Conservation (phyloP, 2,797 vertebrate genomes). For the Cuculus canorus region DNA sequence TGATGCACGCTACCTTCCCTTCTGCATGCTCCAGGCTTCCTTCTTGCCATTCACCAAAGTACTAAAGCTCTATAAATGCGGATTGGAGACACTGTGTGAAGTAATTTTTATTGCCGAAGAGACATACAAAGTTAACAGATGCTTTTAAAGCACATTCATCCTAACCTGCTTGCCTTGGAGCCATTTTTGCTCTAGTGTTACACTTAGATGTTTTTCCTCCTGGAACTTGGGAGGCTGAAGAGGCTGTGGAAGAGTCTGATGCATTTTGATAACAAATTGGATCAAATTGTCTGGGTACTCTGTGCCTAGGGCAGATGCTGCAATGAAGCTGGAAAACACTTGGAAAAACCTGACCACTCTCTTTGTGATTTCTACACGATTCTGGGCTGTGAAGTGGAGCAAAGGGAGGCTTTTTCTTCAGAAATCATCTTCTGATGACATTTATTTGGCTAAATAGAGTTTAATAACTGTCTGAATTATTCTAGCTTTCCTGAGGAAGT, state of each 20-base stretch:
- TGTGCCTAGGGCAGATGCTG: slow-evolving; percentile 39
- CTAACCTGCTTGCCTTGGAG: slow-evolving; percentile 37
- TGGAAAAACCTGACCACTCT: background rate
- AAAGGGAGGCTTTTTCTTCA: background rate
- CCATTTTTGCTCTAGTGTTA: slow-evolving; percentile 20
- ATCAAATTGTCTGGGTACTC: slow-evolving; percentile 50
- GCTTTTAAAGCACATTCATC: slow-evolving; percentile 51
- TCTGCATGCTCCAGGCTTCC: slow-evolving; percentile 3
- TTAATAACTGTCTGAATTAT: background rate
- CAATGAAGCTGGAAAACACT: slow-evolving; percentile 13
- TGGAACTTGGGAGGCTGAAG: slow-evolving; percentile 2
- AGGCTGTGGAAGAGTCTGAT: background rate
- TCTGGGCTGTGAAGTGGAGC: background rate
- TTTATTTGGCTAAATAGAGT: slow-evolving; percentile 18
- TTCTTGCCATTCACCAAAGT: background rate
- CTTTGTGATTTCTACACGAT: background rate
- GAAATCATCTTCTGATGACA: slow-evolving; percentile 3
- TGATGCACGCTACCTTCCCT: background rate
- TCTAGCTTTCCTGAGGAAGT: background rate
- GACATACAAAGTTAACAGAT: slow-evolving; percentile 29
- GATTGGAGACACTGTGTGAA: background rate
- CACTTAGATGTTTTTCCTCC: slow-evolving; percentile 27
- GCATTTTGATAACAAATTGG: slow-evolving; percentile 50
- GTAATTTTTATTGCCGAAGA: slow-evolving; percentile 30
- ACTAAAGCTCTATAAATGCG: background rate